Evolutionary conservation across 2,113 vertebrate genomes (phyloP), one percentile per base, ranked within the genome.

Genomic region (Aleadryas rufinucha): DNA sequence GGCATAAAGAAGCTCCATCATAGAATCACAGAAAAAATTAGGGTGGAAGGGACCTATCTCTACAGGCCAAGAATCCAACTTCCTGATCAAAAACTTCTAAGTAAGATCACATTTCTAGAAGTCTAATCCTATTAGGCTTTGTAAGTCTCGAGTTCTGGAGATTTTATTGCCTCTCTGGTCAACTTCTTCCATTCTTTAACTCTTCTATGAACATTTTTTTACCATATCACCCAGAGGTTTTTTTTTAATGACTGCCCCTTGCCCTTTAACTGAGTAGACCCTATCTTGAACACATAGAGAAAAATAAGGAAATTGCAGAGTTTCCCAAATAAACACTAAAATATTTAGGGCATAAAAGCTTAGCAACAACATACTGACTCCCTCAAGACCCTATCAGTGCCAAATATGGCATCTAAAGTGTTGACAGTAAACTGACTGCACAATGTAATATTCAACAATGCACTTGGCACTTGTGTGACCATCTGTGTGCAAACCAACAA

Each of bases 371-470:
- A 52, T 78, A 78, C 17, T 81, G 37, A 89, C 30, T 89, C 42
- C 65, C 3, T 1, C 41, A 79, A 85, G 42, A 54, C 13, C 41
- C 21, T 60, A 9, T 56, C 1, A 1, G 22, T 82, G 87, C 56
- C 81, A 95, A 91, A 70, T 30, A n/a, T 82, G 68, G 76, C 8
- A 17, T 82, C 49, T 89, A 8, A 82, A 91, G 53, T 88, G 90
- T 65, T 85, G 90, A 88, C 92, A 96, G 66, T 57, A 91, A 94
- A 91, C 78, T 93, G 87, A 84, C 77, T 91, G 82, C 70, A 91
- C 44, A 87, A 61, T 45, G 44, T 87, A 75, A 31, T 35, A 53
- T 87, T 87, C 27, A 85, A 52, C 61, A 91, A 95, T 72, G 61
- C 44, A 27, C 80, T 89, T 92, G 75, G 75, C 88, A 83, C 41